These are phyloP conservation scores for Platalea minor DNA, from an alignment of 2,797 vertebrate species.

Conservation along the genomic window DNA sequence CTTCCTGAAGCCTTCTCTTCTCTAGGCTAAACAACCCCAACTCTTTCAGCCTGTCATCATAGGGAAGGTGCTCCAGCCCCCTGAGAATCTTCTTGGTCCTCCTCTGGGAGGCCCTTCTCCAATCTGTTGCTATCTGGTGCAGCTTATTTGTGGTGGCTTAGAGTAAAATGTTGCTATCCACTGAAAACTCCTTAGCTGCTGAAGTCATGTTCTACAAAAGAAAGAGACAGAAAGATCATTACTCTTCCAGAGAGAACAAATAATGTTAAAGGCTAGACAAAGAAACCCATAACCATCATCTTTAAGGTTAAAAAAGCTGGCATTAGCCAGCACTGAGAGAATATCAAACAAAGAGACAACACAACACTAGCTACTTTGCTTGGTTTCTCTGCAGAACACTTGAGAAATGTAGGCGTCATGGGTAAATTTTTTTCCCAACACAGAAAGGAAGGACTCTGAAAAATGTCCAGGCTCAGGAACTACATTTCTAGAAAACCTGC, in stretches of 20 bases:
- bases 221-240: background rate
- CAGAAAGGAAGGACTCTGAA: background rate
- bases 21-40: background rate
- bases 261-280: background rate
- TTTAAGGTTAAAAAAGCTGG: background rate
- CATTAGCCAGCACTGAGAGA: background rate
- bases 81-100: background rate
- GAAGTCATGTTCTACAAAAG: constrained; percentile 76
- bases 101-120: background rate
- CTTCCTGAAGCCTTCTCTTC: background rate
- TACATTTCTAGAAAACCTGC: background rate
- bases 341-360: background rate
- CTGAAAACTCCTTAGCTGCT: constrained; percentile 75
- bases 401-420: background rate
- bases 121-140: constrained; percentile 70
- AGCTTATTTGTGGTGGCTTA: constrained; percentile 67
- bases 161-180: constrained; percentile 68
- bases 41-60: background rate
- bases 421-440: background rate
- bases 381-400: background rate
- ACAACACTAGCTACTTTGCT: background rate
- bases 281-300: background rate
- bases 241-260: background rate
- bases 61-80: accelerated
- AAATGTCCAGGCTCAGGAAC: background rate